These are phyloP conservation scores for Jacana jacana DNA, from an alignment of 2,113 vertebrate species.

Conservation along the genomic window DNA sequence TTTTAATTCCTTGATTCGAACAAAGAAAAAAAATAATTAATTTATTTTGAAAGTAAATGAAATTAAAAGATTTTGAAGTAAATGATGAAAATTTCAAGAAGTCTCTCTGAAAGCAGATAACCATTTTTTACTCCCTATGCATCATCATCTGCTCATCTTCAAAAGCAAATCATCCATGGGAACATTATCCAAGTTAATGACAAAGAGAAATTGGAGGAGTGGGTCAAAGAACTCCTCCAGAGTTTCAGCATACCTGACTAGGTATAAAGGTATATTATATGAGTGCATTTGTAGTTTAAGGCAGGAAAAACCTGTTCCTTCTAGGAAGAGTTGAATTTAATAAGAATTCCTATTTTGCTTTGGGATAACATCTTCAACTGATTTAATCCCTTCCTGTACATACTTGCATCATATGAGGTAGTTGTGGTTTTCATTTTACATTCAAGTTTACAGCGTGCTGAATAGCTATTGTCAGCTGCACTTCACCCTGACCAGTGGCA, in stretches of 20 bases:
- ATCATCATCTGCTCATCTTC: not conserved
- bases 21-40: too few relatives aligned
- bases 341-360: slow-evolving; percentile 69
- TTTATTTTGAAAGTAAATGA: too few relatives aligned
- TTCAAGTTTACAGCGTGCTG: slow-evolving; percentile 66
- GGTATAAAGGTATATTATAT: not conserved
- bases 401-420: slow-evolving; percentile 59
- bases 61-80: not conserved
- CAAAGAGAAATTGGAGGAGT: not conserved
- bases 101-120: not conserved
- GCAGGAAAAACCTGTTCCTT: not conserved
- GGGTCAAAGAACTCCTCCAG: not conserved
- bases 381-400: slow-evolving; percentile 68
- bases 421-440: slow-evolving; percentile 71
- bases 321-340: slow-evolving; percentile 57
- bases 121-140: not conserved
- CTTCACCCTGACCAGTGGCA: slow-evolving; percentile 52
- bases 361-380: slow-evolving; percentile 76
- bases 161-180: not conserved
- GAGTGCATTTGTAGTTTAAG: not conserved
- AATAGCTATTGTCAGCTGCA: slow-evolving; percentile 70
- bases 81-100: not conserved
- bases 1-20: not conserved
- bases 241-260: not conserved
- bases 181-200: not conserved